Conservation (phyloP, 2,113 vertebrate species). For the Felis catus region DNA sequence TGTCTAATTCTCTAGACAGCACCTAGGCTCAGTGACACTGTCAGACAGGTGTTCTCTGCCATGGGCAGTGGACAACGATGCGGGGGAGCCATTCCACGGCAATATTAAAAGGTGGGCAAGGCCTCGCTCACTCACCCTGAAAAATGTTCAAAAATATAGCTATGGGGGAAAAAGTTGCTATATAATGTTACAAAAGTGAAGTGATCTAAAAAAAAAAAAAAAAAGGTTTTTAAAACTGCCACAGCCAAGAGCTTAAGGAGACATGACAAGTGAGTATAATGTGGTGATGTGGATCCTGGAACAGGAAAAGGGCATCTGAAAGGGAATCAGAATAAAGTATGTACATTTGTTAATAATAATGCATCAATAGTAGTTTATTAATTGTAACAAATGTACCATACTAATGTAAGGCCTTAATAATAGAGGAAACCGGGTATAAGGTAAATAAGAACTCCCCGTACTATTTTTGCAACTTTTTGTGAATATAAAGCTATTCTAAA, state of each 20-base stretch:
- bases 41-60: not conserved
- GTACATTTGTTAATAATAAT: not conserved
- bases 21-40: not conserved
- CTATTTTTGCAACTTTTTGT: not conserved
- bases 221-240: not conserved
- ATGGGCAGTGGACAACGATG: not conserved
- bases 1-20: not conserved
- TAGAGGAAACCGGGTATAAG: not conserved
- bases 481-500: conserved; percentile 31
- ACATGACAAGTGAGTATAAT: no score
- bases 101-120: not conserved
- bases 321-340: not conserved
- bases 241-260: not conserved
- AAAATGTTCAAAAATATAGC: not conserved
- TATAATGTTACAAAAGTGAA: not conserved
- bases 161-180: not conserved
- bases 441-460: not conserved
- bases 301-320: not conserved
- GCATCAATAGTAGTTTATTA: not conserved
- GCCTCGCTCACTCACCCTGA: not conserved
- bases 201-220: not conserved
- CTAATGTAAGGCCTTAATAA: not conserved
- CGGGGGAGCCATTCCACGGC: not conserved
- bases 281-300: not conserved
- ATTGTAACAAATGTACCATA: not conserved